Conservation (phyloP, 2,888 invertebrate genomes). For the Elgonia sp. region DNA sequence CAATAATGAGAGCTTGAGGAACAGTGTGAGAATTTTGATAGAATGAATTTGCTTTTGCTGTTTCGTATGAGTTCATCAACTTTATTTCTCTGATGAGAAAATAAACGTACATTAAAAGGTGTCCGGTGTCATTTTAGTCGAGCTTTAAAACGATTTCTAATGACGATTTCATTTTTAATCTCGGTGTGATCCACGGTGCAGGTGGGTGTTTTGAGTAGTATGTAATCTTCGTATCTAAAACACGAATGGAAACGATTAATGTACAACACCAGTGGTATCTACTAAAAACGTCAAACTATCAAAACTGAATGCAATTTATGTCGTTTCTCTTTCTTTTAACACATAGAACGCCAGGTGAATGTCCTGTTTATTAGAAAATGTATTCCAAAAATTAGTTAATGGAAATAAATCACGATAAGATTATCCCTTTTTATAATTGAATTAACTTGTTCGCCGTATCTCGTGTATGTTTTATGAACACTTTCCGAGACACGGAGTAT, state of each 20-base stretch:
- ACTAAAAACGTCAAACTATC: constrained; percentile 69
- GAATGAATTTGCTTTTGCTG: no score
- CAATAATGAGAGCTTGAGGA: no score
- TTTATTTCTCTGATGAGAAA: no score
- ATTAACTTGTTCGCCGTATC: constrained; percentile 70
- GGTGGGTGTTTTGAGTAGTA: no score
- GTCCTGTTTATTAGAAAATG: constrained; percentile 65
- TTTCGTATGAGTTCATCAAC: no score
- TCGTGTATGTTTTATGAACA: constrained; percentile 59
- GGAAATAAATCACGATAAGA: constrained; percentile 66
- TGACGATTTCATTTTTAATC: neutral
- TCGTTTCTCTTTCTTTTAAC: constrained; percentile 19
- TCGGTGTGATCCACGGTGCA: no score
- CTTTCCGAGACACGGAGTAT: constrained; percentile 21
- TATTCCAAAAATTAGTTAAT: constrained; percentile 62
- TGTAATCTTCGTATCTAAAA: constrained; percentile 55
- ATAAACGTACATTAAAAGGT: no score
- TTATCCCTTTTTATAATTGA: constrained; percentile 68
- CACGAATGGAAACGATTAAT: constrained; percentile 69
- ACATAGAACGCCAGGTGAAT: constrained; percentile 50
- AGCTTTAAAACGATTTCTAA: no score
- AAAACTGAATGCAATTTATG: constrained; percentile 68
- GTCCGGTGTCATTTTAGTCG: no score
- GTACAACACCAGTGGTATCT: constrained; percentile 58
- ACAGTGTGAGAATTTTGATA: no score